Conservation (phyloP, 2,888 invertebrate species). For the Hedya salicella region DNA sequence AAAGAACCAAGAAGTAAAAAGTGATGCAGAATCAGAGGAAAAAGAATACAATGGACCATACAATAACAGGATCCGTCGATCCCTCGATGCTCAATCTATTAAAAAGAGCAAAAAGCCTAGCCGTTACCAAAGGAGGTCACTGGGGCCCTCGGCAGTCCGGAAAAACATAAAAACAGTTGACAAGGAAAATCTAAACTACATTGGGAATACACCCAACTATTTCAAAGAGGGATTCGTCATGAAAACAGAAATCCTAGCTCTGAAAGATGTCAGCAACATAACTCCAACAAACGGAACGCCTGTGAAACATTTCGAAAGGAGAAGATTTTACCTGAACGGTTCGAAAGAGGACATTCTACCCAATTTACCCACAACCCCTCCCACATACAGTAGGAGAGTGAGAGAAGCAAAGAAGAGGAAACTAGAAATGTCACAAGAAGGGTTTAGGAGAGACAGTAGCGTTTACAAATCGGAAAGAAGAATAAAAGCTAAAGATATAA, state of each 20-base stretch:
- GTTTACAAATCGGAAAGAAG: conserved; percentile 76
- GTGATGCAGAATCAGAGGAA: conserved; percentile 57
- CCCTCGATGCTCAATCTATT: conserved; percentile 72
- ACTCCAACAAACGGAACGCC: conserved; percentile 81
- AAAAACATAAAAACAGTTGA: conserved; percentile 70
- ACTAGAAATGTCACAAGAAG: conserved; percentile 75
- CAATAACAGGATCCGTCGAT: conserved; percentile 64
- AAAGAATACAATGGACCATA: conserved; percentile 58
- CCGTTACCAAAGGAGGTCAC: conserved; percentile 76
- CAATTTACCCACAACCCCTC: conserved; percentile 74
- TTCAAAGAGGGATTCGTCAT: conserved; percentile 85
- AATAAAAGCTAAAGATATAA: conserved; percentile 65
- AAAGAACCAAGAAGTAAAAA: conserved; percentile 70
- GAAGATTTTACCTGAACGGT: conserved; percentile 62
- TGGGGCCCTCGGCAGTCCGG: conserved; percentile 69
- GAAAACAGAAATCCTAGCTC: conserved; percentile 78
- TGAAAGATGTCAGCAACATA: conserved; percentile 87
- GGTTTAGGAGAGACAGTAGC: conserved; percentile 69
- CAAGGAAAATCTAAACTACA: conserved; percentile 80
- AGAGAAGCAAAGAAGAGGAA: conserved; percentile 80
- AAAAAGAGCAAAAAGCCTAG: conserved; percentile 79
- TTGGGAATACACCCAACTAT: conserved; percentile 85
- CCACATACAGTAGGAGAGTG: conserved; percentile 77
- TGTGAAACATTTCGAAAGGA: conserved; percentile 66
- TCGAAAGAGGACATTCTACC: conserved; percentile 69